Conservation (phyloP, 1,140 invertebrate genomes). For the Atopsyche davidsoni region DNA sequence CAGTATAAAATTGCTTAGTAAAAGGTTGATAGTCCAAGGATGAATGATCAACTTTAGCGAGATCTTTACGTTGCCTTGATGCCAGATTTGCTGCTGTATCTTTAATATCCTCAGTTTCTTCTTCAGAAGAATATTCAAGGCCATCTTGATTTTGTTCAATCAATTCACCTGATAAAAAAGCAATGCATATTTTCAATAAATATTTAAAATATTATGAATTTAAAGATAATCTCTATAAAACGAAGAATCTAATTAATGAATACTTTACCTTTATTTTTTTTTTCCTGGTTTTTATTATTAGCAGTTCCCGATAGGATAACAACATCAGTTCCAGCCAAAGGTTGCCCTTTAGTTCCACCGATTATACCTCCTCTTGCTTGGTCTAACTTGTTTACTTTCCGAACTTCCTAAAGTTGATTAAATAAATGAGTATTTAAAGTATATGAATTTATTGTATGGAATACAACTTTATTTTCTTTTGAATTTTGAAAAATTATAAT, state of each 20-base stretch:
- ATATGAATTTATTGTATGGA: no score
- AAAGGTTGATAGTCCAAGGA: constrained; percentile 82
- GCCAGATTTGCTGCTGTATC: constrained; percentile 83
- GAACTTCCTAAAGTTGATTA: constrained; percentile 79
- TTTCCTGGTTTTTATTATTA: constrained; percentile 70
- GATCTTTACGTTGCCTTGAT: constrained; percentile 82
- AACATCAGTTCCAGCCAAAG: constrained; percentile 49
- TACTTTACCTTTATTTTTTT: constrained; percentile 59
- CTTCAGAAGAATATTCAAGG: constrained; percentile 95
- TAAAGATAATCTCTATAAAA: neutral
- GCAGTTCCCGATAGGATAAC: constrained; percentile 86
- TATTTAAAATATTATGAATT: neutral
- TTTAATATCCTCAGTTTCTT: constrained; percentile 91
- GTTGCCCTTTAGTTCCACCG: constrained; percentile 42
- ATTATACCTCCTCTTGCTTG: constrained; percentile 43
- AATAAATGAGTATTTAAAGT: no score
- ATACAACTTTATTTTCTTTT: no score
- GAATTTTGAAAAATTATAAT: no score
- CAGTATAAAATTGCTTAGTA: constrained; percentile 94
- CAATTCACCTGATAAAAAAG: constrained; percentile 66
- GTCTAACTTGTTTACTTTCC: constrained; percentile 82
- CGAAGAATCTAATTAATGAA: neutral
- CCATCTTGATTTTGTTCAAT: constrained; percentile 98
- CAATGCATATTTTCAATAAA: neutral
- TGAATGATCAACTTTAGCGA: constrained; percentile 84